Evolutionary conservation across 92 coral and sea anemone species (phyloP), one percentile per base, ranked within the genome.

Genomic region (Epizoanthus ramosus): DNA sequence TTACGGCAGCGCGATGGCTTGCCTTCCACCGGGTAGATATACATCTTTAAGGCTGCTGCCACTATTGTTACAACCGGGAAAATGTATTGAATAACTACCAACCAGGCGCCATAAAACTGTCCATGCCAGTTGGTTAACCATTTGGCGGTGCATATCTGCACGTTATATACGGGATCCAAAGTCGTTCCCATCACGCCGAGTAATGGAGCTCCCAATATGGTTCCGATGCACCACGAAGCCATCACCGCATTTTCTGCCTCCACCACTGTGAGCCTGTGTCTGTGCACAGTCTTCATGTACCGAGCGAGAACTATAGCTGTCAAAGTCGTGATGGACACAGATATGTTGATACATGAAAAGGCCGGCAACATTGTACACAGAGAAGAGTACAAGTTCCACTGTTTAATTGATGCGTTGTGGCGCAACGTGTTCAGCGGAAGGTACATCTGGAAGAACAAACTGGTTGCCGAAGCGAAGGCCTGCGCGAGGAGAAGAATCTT

Each of bases 211-310:
- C 82, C 82, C 1, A 77, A 37, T 8, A 61, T 22, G n/a, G 31
- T 57, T 4, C 70, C 82, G n/a, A 77, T 39, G 18, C 70, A 77
- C 82, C 82, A 77, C 60, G 82, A 61, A 19, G 58, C 47, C 19
- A 77, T 37, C 23, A 77, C 69, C 5, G 82, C 82, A 8, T 77
- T 77, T 77, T 77, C 82, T 8, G 82, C 82, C 82, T 77, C 82
- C 22, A 21, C 57, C 24, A 43, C 54, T 18, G 82, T 77, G 12
- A 77, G 71, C 39, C 25, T 77, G 57, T 77, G 82, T 61, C 59
- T 61, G 71, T 61, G 69, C 3, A 77, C 82, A 23, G 63, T 31
- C 39, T 77, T 77, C 82, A 63, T 77, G 57, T 77, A 77, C 39
- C 22, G 58, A 15, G 82, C 56, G 3, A 77, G 82, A 5, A 77